A percentile compares a stretch with the other conserved stretches of the same genome.
Evolutionary conservation across 2,797 vertebrate genomes (phyloP).

Genomic region (Threskiornis aethiopicus): DNA sequence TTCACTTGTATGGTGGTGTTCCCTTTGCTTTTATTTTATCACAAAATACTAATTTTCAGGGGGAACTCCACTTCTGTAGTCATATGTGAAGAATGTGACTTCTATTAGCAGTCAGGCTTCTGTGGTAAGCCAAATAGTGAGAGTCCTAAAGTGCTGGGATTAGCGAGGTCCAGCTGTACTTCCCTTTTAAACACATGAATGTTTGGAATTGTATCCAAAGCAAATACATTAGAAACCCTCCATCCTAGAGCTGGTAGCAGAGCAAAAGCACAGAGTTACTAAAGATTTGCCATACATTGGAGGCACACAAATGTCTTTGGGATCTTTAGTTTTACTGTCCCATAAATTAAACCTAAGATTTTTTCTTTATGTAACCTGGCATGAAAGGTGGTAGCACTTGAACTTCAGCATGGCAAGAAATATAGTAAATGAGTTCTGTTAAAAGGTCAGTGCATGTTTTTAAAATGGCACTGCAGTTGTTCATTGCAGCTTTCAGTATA

Average conservation of each 20-base stretch:
- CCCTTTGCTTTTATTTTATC: not conserved
- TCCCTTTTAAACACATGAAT: not conserved
- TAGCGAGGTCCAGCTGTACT: not conserved
- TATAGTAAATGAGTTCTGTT: not conserved
- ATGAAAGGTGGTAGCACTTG: fast-evolving
- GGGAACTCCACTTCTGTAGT: not conserved
- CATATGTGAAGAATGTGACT: not conserved
- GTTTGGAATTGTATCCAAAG: not conserved
- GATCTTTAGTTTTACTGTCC: not conserved
- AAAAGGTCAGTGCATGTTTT: not conserved
- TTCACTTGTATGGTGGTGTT: not conserved
- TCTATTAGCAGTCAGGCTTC: not conserved
- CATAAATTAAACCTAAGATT: no score
- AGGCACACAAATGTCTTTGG: no score
- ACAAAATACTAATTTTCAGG: not conserved
- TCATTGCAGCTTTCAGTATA: not conserved
- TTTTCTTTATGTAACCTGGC: not conserved
- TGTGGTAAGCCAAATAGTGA: not conserved
- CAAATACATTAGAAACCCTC: not conserved
- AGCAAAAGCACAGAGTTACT: not conserved
- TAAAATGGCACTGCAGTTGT: not conserved
- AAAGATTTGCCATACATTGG: not conserved
- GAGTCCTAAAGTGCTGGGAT: not conserved
- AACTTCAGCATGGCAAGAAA: not conserved
- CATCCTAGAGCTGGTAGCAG: not conserved